phyloP scores from a whole-genome alignment of 1,140 invertebrate genomes.

The Brachionus koreanus region DNA sequence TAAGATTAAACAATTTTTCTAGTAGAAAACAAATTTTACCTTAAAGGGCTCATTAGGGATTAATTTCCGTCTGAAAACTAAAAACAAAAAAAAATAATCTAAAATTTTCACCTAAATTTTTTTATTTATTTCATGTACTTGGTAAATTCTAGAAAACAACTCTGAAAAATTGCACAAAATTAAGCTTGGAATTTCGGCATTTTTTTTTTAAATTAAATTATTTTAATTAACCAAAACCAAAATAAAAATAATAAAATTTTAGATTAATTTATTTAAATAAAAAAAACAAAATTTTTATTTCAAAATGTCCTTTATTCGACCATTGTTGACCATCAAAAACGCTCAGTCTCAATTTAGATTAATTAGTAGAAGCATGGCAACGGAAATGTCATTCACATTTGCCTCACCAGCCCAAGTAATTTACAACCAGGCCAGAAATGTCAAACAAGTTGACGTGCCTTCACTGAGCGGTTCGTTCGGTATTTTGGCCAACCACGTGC shows the following conservation, averaged over 20 bases:
- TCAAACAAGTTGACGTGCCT: slow-evolving; percentile 96
- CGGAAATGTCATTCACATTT: slow-evolving; percentile 54
- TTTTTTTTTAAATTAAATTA: too few species aligned
- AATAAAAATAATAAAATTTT: neutral
- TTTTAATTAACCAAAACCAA: too few species aligned
- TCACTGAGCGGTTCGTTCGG: slow-evolving; percentile 93
- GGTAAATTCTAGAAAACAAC: neutral
- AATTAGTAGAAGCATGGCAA: slow-evolving; percentile 33
- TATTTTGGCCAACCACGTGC: slow-evolving; percentile 94
- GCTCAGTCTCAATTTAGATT: slow-evolving; percentile 24
- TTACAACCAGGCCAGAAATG: slow-evolving; percentile 72
- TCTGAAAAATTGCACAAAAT: neutral
- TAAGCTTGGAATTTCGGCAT: neutral
- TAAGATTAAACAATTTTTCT: neutral
- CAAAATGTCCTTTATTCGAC: slow-evolving; percentile 43
- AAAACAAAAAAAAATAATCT: neutral
- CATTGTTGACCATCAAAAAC: slow-evolving; percentile 17
- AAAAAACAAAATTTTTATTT: slow-evolving; percentile 2
- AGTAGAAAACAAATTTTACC: neutral
- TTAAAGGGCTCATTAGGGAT: neutral
- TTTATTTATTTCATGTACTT: neutral
- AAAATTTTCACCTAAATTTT: neutral
- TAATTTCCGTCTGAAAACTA: neutral
- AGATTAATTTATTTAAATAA: slow-evolving; percentile 13
- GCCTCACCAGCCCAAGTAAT: slow-evolving; percentile 51